These are phyloP conservation scores for Lucilia sericata DNA, from an alignment of 1,140 invertebrate species.

Conservation along the genomic window DNA sequence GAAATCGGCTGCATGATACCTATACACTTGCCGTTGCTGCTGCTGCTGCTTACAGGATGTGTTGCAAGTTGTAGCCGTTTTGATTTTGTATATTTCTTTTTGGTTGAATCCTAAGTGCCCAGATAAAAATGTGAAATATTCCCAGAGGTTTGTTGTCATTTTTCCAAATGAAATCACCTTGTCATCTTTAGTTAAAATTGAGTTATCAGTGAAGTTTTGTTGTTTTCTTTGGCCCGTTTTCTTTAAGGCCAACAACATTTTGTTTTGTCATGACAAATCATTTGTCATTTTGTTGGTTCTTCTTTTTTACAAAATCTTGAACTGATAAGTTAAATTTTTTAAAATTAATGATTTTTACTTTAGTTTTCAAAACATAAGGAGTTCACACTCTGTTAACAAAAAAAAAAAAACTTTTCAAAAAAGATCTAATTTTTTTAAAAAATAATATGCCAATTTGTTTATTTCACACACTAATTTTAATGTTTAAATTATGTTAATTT, in stretches of 20 bases:
- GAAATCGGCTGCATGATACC: not conserved
- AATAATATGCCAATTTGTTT: too few relatives aligned
- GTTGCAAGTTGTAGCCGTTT: not conserved
- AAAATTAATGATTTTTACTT: too few relatives aligned
- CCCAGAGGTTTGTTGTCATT: conserved; percentile 40
- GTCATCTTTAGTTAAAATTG: conserved; percentile 41
- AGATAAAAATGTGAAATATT: conserved; percentile 20
- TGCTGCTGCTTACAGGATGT: not conserved
- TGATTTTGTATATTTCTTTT: not conserved
- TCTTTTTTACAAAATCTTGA: not conserved
- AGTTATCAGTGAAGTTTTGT: conserved; percentile 24
- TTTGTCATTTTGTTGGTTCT: not conserved
- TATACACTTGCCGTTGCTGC: not conserved
- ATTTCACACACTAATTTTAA: too few relatives aligned
- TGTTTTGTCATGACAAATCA: conserved; percentile 43
- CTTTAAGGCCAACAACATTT: not conserved
- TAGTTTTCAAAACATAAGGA: too few relatives aligned
- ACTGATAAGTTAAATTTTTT: too few relatives aligned
- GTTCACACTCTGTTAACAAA: too few relatives aligned
- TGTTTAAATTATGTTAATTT: too few relatives aligned
- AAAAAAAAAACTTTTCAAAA: too few relatives aligned
- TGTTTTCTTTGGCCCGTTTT: not conserved
- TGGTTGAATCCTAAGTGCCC: not conserved
- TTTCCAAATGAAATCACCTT: conserved; percentile 40
- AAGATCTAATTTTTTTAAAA: too few relatives aligned